Evolutionary conservation across 2,797 vertebrate genomes (phyloP), one percentile per base, ranked within the genome.

Genomic region (Orientallactaga sibirica): DNA sequence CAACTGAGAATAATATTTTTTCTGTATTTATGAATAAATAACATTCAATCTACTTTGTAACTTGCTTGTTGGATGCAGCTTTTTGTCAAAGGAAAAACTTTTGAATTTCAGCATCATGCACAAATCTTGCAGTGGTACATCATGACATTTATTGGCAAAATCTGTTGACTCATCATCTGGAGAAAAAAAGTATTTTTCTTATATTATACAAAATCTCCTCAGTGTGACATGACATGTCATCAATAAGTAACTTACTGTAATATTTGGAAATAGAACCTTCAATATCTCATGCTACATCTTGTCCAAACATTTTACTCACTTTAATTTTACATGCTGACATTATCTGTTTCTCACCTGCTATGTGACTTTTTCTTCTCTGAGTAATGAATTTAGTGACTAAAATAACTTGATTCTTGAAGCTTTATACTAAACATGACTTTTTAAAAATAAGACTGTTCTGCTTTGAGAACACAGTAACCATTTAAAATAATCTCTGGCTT

Each of bases 71-170:
- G 37, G 33, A 16, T 19, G 19, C 5, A 81, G 22, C 24, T 19
- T 64, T 77, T 83, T 85, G 12, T 7, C 75, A 6, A 3, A 84
- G 16, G 3, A 77, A 91, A 82, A 86, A 70, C 29, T 1, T 2
- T 75, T 78, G 80, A 81, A 71, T 81, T 77, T 93, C 16, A 70
- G 3, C 14, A 58, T 75, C 41, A 61, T 70, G 87, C 86, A 89
- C 11, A 81, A 84, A 81, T 61, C 66, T 84, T 74, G 55, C 4
- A 79, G 27, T 37, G n/a, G 37, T 62, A 37, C n/a, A 85, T 89
- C 58, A 71, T 71, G 86, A 82, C 61, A 70, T 82, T 91, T 94
- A 74, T 87, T 83, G 64, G 74, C 76, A 64, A 90, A 91, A 92
- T 81, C 24, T 90, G 70, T 87, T 92, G 77, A 84, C 77, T 92